These are phyloP conservation scores for Allygus modestus DNA, from an alignment of 2,888 invertebrate species.

Conservation along the genomic window DNA sequence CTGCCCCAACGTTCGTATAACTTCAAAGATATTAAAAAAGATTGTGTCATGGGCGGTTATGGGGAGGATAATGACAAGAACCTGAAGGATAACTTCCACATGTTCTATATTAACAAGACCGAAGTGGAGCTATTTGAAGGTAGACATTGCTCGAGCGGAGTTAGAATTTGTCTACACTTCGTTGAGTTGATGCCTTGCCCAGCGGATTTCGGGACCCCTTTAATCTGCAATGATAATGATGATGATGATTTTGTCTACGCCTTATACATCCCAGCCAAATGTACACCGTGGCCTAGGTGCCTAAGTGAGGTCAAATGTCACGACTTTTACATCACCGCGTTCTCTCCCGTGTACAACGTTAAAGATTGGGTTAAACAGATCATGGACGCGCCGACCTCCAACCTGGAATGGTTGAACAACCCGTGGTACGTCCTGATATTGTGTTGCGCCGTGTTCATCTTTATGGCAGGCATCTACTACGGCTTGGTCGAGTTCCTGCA, in stretches of 20 bases:
- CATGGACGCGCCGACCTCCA: background rate
- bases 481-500: too few species aligned
- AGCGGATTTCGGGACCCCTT: background rate
- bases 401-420: too few species aligned
- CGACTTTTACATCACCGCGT: background rate
- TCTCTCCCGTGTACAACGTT: background rate
- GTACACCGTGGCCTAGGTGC: background rate
- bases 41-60: background rate
- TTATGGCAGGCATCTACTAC: constrained; percentile 31
- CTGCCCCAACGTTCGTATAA: background rate
- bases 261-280: background rate
- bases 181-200: background rate
- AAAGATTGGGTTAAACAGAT: background rate
- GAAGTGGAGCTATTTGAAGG: background rate
- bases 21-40: background rate
- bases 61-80: background rate
- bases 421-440: too few species aligned
- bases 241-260: too few species aligned
- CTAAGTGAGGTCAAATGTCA: background rate
- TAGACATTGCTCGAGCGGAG: too few species aligned
- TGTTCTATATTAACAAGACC: background rate
- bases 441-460: background rate
- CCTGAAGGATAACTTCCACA: background rate
- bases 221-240: background rate
- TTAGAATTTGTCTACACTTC: background rate